A percentile compares a stretch with the other conserved stretches of the same genome.
These are phyloP conservation scores for Meandrusa payeni DNA, from an alignment of 2,888 invertebrate genomes.

Conservation along the genomic window DNA sequence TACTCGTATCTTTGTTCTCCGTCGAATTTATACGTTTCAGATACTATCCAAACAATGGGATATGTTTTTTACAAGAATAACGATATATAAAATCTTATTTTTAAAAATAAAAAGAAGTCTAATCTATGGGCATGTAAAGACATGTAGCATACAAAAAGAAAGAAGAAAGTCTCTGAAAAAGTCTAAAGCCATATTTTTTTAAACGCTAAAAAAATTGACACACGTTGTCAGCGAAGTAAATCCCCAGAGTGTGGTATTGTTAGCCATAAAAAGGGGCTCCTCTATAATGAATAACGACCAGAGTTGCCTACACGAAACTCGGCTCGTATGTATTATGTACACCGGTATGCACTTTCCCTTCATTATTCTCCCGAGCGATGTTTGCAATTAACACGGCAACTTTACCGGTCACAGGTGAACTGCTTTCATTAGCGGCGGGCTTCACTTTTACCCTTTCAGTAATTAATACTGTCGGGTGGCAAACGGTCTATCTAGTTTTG, in stretches of 20 bases:
- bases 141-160: too few species aligned
- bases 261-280: conserved; percentile 29
- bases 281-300: conserved; percentile 49
- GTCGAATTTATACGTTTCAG: too few species aligned
- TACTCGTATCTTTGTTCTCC: too few species aligned
- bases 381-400: conserved; percentile 60
- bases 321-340: conserved; percentile 34
- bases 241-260: conserved; percentile 26
- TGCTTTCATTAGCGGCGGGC: conserved; percentile 47
- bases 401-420: conserved; percentile 60
- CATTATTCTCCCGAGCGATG: conserved; percentile 49
- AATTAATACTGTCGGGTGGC: conserved; percentile 34
- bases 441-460: conserved; percentile 37
- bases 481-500: conserved; percentile 16
- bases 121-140: too few species aligned
- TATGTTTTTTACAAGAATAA: too few species aligned
- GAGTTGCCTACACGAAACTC: conserved; percentile 34
- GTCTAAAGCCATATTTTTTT: too few species aligned
- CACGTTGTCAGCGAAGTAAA: conserved; percentile 18
- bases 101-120: too few species aligned
- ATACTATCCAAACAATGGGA: too few species aligned
- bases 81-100: too few species aligned
- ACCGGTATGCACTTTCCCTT: conserved; percentile 62
- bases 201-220: too few species aligned
- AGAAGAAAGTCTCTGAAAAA: too few species aligned